Evolutionary conservation across 2,113 vertebrate species (phyloP), one percentile per base, ranked within the genome.

Genomic region (Excalfactoria chinensis): DNA sequence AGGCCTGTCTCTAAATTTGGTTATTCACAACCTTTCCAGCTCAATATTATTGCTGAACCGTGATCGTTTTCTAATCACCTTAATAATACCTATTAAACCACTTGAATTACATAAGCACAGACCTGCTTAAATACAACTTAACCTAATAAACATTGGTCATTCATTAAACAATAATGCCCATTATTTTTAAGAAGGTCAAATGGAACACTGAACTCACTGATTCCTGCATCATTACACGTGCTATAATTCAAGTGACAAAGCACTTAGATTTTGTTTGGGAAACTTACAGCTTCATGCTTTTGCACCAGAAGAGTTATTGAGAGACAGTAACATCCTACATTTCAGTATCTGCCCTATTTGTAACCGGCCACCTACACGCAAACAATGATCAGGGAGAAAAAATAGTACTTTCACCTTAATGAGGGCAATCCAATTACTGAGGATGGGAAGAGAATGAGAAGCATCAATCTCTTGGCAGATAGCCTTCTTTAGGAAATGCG

Each of bases 21-120:
- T 97, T 97, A 98, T 98, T 98, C 97, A 97, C 97, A 97, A 97
- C 96, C 97, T 97, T 97, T 97, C 96, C 93, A 96, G 96, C 95
- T 98, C 98, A 95, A 97, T 98, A 97, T 97, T 98, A 98, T 98
- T 98, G 98, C 97, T 98, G 92, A 96, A 97, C 97, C 97, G 97
- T 97, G 97, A 98, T 98, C 64, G 95, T 97, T 98, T 98, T 97
- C 98, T 98, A 98, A 98, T 98, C 98, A 98, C 97, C 95, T 95
- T 97, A 98, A 98, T 98, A 98, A 98, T 97, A 97, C 97, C 97
- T 97, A 98, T 98, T 98, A 97, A 98, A 97, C 97, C 97, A 97
- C 96, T 97, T 96, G 92, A 98, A 97, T 96, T 91, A 93, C 92
- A 96, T 95, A 97, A 95, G 95, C 78, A 3, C 95, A 97, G 95